Evolutionary conservation across 2,888 invertebrate species (phyloP), one percentile per base, ranked within the genome.

Genomic region (Sarcophaga carnaria): DNA sequence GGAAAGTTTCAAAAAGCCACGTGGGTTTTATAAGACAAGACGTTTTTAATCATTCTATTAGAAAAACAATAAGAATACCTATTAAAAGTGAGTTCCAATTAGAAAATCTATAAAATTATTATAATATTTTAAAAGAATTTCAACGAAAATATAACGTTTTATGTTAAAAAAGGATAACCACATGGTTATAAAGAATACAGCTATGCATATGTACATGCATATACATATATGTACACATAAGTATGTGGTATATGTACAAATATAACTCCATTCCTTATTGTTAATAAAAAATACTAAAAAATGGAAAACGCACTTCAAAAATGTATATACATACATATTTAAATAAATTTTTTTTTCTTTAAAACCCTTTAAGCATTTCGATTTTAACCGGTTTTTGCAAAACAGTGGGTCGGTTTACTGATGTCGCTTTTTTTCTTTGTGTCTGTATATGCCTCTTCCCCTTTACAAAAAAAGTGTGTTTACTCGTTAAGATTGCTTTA

Each of bases 1-100:
- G 72, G 66, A 82, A 83, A 86, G 75, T 81, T 88, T 84, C 54
- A 75, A 84, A 86, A 88, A 90, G 89, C 88, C 90, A 91, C 91
- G 91, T 91, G 91, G 89, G 77, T 85, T 85, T 78, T 74, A 64
- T 47, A 86, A 72, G 74, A 70, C 25, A 37, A 67, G 8, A 62
- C 20, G 62, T 62, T 62, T 47, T 66, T 6, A 45, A 63, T 77
- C 47, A 66, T 76, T 82, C 49, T 70, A 70, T 25, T 66, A 54
- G 71, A 84, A 78, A 75, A 45, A 69, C 63, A 63, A 59, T 77
- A n/a, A 14, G 59, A 75, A 59, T 47, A 60, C 5, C 8, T 76
- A 72, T 27, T 49, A 74, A 80, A 80, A 80, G 86, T 87, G 81
- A 87, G 86, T 84, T 75, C 69, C 25, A 60, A 69, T 1, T 12